Evolutionary conservation across 2,113 vertebrate genomes (phyloP).

Genomic region (Oceanodroma tethys): DNA sequence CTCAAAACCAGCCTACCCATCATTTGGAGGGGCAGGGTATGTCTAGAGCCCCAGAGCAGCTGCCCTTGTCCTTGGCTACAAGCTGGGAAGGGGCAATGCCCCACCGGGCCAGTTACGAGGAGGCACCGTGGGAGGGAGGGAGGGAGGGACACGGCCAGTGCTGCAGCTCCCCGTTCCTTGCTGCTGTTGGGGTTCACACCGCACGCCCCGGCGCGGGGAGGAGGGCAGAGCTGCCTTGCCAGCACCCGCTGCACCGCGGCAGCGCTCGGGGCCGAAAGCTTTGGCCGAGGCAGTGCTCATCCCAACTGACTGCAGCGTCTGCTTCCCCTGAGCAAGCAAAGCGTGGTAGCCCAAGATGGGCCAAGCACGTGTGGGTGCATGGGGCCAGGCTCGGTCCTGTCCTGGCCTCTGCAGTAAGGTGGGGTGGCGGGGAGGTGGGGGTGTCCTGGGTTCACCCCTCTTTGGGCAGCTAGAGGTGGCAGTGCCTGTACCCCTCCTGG

Average conservation of each 20-base stretch:
- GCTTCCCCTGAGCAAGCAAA: not conserved
- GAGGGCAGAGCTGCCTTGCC: not conserved
- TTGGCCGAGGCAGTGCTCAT: not conserved
- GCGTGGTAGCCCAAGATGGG: not conserved
- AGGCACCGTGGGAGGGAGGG: not conserved
- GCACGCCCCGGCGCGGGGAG: no score
- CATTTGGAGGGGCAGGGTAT: not conserved
- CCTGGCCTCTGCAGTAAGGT: not conserved
- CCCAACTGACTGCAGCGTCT: not conserved
- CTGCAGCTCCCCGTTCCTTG: not conserved
- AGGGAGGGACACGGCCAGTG: not conserved
- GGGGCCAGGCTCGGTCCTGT: fast-evolving
- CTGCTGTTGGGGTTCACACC: not conserved
- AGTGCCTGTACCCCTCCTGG: fast-evolving
- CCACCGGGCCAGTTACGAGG: fast-evolving
- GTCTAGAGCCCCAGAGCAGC: not conserved
- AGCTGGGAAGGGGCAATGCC: not conserved
- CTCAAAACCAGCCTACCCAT: fast-evolving
- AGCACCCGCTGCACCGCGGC: fast-evolving
- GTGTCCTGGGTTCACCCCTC: not conserved
- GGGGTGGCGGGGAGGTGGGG: not conserved
- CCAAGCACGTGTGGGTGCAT: no score
- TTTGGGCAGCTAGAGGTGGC: not conserved
- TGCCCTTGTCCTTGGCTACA: not conserved
- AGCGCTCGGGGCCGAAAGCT: not conserved